These are phyloP conservation scores for Barbus barbus DNA, from an alignment of 2,113 vertebrate species.

Conservation along the genomic window DNA sequence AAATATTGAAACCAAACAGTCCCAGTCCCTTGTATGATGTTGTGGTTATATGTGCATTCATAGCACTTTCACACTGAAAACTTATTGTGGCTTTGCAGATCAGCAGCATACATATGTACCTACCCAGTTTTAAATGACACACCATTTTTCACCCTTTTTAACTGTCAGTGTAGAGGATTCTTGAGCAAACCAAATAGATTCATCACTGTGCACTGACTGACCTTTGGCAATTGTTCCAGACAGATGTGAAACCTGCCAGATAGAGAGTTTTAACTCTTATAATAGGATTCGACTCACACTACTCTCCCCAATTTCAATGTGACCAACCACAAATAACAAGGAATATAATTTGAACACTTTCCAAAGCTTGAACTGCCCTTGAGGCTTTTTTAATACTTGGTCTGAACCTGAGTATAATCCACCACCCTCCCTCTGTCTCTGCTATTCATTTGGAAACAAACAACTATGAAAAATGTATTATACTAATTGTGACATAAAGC, in stretches of 20 bases:
- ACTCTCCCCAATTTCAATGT: not conserved
- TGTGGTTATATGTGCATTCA: not conserved
- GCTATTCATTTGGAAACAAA: not conserved
- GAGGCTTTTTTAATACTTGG: not conserved
- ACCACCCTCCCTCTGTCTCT: not conserved
- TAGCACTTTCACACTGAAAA: no score
- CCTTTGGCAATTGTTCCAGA: constrained; percentile 1
- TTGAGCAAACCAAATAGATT: not conserved
- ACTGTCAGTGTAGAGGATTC: not conserved
- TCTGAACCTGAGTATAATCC: not conserved
- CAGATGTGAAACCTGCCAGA: not conserved
- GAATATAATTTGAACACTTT: not conserved
- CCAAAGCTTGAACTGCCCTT: not conserved
- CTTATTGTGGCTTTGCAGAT: no score
- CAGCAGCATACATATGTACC: no score
- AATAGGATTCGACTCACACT: not conserved
- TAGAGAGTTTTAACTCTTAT: not conserved
- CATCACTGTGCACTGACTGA: not conserved
- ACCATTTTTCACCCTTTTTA: not conserved
- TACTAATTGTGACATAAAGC: not conserved
- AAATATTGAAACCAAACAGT: not conserved
- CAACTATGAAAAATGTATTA: not conserved
- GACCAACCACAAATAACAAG: not conserved
- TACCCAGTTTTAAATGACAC: not conserved
- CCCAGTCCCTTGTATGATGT: not conserved